A percentile compares a stretch with the other conserved stretches of the same genome.
These are phyloP conservation scores for Ophioninae sp. DNA, from an alignment of 2,888 invertebrate species.

Conservation along the genomic window DNA sequence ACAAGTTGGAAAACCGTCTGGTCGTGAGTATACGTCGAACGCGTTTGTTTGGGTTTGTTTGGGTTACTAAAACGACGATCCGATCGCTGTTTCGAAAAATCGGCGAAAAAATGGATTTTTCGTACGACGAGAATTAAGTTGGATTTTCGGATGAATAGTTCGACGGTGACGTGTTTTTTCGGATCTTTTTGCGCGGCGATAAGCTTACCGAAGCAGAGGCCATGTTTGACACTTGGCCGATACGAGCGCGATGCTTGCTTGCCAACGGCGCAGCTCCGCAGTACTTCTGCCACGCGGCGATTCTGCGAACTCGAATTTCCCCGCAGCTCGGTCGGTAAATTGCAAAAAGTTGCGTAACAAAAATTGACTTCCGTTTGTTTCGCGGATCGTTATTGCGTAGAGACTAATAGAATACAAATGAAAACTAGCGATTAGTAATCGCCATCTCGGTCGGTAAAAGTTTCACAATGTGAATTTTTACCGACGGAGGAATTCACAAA, in stretches of 20 bases:
- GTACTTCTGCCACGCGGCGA: not conserved
- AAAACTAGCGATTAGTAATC: too few relatives aligned
- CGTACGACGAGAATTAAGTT: not conserved
- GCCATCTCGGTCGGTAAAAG: too few relatives aligned
- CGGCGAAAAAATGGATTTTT: not conserved
- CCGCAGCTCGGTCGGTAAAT: not conserved
- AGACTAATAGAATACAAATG: too few relatives aligned
- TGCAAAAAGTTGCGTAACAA: too few relatives aligned
- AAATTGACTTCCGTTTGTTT: too few relatives aligned
- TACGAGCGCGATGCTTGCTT: not conserved
- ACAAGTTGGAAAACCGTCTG: not conserved
- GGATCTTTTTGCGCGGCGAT: conserved; percentile 39
- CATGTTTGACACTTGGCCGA: conserved; percentile 70
- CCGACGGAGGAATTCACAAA: too few relatives aligned
- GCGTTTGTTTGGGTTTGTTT: not conserved
- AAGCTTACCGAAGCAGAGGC: conserved; percentile 80
- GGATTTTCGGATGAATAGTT: conserved; percentile 6
- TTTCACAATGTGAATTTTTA: too few relatives aligned
- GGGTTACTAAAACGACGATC: not conserved
- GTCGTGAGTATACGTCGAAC: not conserved
- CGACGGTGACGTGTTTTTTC: conserved; percentile 5
- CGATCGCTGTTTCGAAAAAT: not conserved
- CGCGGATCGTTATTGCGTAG: too few relatives aligned
- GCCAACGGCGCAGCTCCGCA: not conserved
- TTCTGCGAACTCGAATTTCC: not conserved